Evolutionary conservation across 2,113 vertebrate genomes (phyloP).

Genomic region (Rhabdornis inornatus): DNA sequence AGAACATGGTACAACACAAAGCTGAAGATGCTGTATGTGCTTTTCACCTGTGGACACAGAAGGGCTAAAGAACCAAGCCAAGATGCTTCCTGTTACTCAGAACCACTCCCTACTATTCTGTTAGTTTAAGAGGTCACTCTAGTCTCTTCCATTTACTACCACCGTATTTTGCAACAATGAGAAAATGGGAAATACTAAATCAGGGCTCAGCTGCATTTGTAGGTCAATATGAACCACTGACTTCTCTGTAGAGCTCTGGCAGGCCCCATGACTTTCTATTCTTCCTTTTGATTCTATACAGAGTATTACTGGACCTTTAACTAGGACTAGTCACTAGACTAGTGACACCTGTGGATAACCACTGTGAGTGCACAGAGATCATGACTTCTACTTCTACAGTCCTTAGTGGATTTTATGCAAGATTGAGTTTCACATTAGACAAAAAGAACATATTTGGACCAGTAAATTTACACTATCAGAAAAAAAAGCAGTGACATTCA

Average conservation of each 20-base stretch:
- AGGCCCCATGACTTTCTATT: not conserved
- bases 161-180: not conserved
- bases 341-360: not conserved
- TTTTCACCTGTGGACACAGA: not conserved
- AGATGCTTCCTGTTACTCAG: not conserved
- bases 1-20: not conserved
- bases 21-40: fast-evolving
- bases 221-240: not conserved
- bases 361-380: not conserved
- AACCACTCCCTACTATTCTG: not conserved
- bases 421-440: fast-evolving
- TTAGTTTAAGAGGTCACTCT: not conserved
- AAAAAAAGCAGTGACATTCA: not conserved
- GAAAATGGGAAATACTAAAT: not conserved
- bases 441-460: not conserved
- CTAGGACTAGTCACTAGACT: too few species aligned
- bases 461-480: not conserved
- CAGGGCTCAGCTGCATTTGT: not conserved
- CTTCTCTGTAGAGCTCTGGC: not conserved
- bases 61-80: not conserved
- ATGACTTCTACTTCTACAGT: not conserved
- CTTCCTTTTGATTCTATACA: not conserved
- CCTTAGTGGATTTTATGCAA: not conserved
- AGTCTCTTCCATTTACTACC: not conserved
- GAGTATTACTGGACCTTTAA: not conserved